Percentiles rank a stretch among this genome's conserved stretches.
phyloP scores from a whole-genome alignment of 2,888 invertebrate species.

The Morinoia aosen region DNA sequence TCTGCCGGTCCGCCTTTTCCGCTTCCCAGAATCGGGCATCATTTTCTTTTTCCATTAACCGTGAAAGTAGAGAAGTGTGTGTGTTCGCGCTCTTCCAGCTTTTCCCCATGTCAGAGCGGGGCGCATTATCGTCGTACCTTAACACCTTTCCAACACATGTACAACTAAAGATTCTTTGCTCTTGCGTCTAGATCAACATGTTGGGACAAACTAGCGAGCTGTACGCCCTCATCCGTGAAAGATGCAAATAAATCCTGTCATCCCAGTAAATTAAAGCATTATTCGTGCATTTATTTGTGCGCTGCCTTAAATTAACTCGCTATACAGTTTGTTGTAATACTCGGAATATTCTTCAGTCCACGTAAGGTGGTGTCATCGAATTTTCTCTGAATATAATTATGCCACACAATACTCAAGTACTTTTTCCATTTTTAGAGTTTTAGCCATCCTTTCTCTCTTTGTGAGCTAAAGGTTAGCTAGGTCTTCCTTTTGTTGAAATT shows the following conservation, averaged over 20 bases:
- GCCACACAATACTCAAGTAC: not conserved
- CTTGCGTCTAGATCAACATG: not conserved
- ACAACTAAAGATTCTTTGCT: not conserved
- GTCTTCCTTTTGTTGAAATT: no score
- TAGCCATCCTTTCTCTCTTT: no score
- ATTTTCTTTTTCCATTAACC: not conserved
- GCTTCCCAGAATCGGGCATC: not conserved
- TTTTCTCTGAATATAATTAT: not conserved
- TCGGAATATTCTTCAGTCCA: not conserved
- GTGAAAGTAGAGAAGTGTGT: not conserved
- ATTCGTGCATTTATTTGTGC: not conserved
- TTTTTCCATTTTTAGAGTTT: not conserved
- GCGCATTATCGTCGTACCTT: not conserved
- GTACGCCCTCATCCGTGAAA: not conserved
- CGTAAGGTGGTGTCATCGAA: not conserved
- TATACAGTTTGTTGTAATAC: not conserved
- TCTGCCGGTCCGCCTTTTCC: not conserved
- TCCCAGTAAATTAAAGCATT: not conserved
- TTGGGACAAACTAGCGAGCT: not conserved
- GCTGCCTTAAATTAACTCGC: not conserved
- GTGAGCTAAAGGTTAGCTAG: no score
- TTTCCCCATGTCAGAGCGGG: not conserved
- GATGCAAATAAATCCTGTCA: not conserved
- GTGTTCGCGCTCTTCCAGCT: not conserved
- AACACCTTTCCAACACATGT: not conserved